Percentiles rank a stretch among this genome's conserved stretches.
Evolutionary conservation across 2,797 vertebrate species (phyloP).

Genomic region (Apodemus agrarius): DNA sequence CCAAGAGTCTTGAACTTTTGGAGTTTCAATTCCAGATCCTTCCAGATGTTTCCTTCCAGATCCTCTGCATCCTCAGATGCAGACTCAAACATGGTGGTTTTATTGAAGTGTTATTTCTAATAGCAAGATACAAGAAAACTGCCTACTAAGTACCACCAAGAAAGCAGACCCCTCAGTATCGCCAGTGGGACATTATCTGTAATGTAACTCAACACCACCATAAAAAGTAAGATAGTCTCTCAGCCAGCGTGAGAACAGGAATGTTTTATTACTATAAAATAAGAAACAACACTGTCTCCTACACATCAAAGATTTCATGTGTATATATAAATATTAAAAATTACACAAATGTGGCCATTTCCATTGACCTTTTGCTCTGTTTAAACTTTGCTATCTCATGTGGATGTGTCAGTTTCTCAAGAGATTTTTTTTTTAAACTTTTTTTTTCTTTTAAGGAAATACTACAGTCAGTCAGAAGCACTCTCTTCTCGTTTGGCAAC

Average conservation of each 20-base stretch:
- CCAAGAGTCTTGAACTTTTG: not conserved
- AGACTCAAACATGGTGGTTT: not conserved
- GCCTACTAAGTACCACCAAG: not conserved
- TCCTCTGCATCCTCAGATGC: not conserved
- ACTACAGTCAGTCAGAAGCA: not conserved
- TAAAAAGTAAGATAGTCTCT: not conserved
- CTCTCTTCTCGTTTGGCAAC: not conserved
- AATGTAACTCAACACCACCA: not conserved
- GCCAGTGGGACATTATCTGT: not conserved
- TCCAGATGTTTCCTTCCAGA: not conserved
- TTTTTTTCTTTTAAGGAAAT: constrained; percentile 24
- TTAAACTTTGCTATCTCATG: constrained; percentile 6
- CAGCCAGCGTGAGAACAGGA: not conserved
- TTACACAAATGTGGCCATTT: not conserved
- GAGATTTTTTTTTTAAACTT: not conserved
- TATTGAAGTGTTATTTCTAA: not conserved
- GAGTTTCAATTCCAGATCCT: not conserved
- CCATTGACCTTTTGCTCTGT: not conserved
- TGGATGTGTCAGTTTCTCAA: not conserved
- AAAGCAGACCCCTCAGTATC: fast-evolving
- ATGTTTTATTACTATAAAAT: not conserved
- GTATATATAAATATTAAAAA: not conserved
- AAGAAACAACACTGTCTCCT: not conserved
- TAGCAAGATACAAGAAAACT: not conserved
- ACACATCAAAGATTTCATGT: not conserved